These are phyloP conservation scores for Tetanocera ferruginea DNA, from an alignment of 2,888 invertebrate genomes.

Conservation along the genomic window DNA sequence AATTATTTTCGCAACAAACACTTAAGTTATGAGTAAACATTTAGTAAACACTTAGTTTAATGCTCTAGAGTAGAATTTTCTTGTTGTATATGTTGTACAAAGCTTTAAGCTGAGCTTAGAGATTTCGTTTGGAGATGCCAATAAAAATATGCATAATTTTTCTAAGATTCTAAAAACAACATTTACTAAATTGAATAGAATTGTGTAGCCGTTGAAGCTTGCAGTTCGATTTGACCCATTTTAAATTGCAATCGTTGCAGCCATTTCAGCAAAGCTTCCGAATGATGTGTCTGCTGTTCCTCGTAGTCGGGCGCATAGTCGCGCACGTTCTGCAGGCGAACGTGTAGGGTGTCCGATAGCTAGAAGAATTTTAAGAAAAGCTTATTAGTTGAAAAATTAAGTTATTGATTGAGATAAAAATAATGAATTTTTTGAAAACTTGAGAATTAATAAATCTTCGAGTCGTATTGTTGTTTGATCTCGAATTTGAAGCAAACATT, in stretches of 20 bases:
- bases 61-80: background rate
- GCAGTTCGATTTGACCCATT: slow-evolving; percentile 97
- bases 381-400: slow-evolving; percentile 38
- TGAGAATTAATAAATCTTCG: too few relatives aligned
- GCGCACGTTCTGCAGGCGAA: slow-evolving; percentile 88
- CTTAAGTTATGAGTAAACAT: slow-evolving; percentile 5
- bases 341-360: slow-evolving; percentile 90
- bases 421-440: too few relatives aligned
- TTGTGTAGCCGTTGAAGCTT: slow-evolving; percentile 91
- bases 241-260: slow-evolving; percentile 95
- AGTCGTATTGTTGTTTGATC: too few relatives aligned
- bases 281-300: slow-evolving; percentile 66
- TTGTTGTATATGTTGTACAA: background rate
- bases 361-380: slow-evolving; percentile 67
- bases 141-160: background rate
- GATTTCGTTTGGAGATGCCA: background rate
- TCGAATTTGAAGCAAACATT: too few relatives aligned
- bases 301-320: slow-evolving; percentile 78
- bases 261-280: slow-evolving; percentile 80
- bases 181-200: slow-evolving; percentile 80
- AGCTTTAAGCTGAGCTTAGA: background rate
- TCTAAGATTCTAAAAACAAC: slow-evolving; percentile 8
- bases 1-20: slow-evolving; percentile 20
- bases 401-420: too few relatives aligned
- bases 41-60: background rate